Evolutionary conservation across 2,888 invertebrate species (phyloP).

Genomic region (Pelosia muscerda): DNA sequence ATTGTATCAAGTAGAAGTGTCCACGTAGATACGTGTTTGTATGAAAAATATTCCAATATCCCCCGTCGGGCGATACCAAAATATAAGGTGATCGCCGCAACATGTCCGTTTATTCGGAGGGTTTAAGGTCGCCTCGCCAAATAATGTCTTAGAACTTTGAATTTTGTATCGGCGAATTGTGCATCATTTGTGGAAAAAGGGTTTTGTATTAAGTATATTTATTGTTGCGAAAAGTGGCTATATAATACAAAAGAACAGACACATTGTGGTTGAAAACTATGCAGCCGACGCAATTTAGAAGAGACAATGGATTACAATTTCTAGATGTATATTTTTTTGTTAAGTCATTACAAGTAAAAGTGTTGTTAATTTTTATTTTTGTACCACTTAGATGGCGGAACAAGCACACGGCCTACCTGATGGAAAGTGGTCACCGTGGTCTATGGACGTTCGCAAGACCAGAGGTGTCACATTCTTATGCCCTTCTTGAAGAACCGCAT

Average conservation of each 20-base stretch:
- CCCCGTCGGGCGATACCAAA: constrained; percentile 54
- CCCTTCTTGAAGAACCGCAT: no score
- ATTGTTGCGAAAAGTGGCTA: neutral
- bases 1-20: constrained; percentile 85
- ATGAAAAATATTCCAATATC: constrained; percentile 87
- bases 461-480: no score
- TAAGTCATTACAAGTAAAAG: no score
- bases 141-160: constrained; percentile 33
- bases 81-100: constrained; percentile 76
- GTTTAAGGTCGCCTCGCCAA: constrained; percentile 41
- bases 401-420: no score
- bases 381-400: no score
- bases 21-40: constrained; percentile 86
- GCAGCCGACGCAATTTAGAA: no score
- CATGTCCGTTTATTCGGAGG: constrained; percentile 63
- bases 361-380: no score
- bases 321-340: no score
- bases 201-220: constrained; percentile 9
- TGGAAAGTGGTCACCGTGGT: no score
- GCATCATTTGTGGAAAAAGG: constrained; percentile 16
- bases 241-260: neutral
- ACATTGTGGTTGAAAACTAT: no score
- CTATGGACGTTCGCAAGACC: no score
- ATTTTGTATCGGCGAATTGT: constrained; percentile 32
- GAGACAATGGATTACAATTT: no score